phyloP scores from a whole-genome alignment of 2,888 invertebrate genomes.

The Eledona agricola region DNA sequence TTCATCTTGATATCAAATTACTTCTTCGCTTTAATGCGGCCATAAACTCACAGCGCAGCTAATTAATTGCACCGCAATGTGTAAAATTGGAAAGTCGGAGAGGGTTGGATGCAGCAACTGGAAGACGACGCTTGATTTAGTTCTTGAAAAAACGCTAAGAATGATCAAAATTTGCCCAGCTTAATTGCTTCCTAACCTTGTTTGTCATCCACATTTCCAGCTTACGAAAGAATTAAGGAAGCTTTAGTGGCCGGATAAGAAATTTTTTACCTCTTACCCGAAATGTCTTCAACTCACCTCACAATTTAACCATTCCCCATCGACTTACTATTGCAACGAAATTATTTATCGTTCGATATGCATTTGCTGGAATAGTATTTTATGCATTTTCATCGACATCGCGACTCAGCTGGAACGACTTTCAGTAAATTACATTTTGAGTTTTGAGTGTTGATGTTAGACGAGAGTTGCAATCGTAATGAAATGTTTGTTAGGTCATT shows the following conservation, averaged over 20 bases:
- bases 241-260: neutral
- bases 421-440: conserved; percentile 15
- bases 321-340: conserved; percentile 17
- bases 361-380: conserved; percentile 10
- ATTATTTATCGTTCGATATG: conserved; percentile 18
- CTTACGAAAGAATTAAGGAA: neutral
- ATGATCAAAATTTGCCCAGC: neutral
- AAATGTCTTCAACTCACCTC: too few species aligned
- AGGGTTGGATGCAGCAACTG: conserved; percentile 8
- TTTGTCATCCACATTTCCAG: conserved; percentile 7
- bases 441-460: conserved; percentile 8
- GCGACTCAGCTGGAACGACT: conserved; percentile 11
- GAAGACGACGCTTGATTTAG: too few species aligned
- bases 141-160: neutral
- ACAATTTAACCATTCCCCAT: too few species aligned
- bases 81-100: conserved; percentile 21
- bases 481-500: conserved; percentile 6
- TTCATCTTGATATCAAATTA: conserved; percentile 18
- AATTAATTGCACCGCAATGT: conserved; percentile 22
- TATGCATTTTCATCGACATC: conserved; percentile 15
- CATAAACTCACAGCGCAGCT: conserved; percentile 18
- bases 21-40: conserved; percentile 11
- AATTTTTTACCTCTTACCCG: conserved; percentile 2
- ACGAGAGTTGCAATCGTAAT: neutral
- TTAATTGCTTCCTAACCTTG: conserved; percentile 11